Percentiles rank a stretch among this genome's conserved stretches.
These are phyloP conservation scores for Carcinoscorpius rotundicauda DNA, from an alignment of 1,140 invertebrate genomes.

Conservation along the genomic window DNA sequence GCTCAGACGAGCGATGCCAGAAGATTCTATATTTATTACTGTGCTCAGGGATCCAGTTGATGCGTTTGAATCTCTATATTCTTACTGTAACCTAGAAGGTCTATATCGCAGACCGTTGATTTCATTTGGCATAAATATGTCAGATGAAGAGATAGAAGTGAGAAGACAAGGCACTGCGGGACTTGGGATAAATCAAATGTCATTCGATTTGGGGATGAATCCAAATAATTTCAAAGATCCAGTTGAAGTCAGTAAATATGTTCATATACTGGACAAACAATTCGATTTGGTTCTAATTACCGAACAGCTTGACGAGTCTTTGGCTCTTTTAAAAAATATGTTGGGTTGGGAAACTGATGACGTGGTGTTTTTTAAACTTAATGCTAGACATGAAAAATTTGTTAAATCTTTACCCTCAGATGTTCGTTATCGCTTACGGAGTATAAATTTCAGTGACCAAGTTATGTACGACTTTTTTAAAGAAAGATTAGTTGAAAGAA, in stretches of 20 bases:
- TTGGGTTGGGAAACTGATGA: conserved; percentile 29
- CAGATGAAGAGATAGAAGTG: conserved; percentile 1
- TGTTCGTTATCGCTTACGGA: conserved; percentile 13
- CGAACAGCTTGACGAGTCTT: conserved; percentile 27
- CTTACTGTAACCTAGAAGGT: conserved; percentile 24
- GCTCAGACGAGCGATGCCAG: conserved; percentile 24
- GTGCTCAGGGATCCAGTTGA: conserved; percentile 27
- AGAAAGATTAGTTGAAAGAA: conserved; percentile 26
- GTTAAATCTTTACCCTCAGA: conserved; percentile 13
- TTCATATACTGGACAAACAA: conserved; percentile 21
- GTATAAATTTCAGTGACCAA: conserved; percentile 28
- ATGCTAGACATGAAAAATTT: conserved; percentile 14
- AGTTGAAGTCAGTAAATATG: conserved; percentile 12
- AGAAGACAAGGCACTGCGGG: not conserved
- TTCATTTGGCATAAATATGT: conserved; percentile 1
- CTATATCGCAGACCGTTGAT: conserved; percentile 7
- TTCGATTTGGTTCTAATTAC: conserved; percentile 28
- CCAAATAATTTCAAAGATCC: conserved; percentile 17
- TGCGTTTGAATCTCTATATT: conserved; percentile 28
- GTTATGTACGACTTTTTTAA: conserved; percentile 30
- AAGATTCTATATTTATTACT: conserved; percentile 27
- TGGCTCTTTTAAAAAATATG: conserved; percentile 25
- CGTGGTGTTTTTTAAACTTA: conserved; percentile 25
- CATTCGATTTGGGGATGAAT: conserved; percentile 26
- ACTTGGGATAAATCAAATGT: conserved; percentile 29